These are phyloP conservation scores for Aplidium turbinatum DNA, from an alignment of 23 tunicate genomes.

Conservation along the genomic window DNA sequence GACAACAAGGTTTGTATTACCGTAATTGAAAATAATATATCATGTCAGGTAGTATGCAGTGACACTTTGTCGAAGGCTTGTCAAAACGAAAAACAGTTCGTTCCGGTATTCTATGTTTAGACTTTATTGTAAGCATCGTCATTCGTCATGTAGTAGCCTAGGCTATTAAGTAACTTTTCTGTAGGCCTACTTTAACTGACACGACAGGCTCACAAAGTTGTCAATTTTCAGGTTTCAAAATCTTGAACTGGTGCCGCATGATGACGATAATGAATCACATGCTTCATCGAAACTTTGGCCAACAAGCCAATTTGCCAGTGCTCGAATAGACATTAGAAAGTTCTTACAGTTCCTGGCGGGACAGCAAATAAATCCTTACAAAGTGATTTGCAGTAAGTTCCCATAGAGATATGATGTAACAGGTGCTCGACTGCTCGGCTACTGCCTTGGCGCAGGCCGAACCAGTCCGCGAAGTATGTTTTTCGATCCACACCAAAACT, in stretches of 20 bases:
- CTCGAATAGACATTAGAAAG: conserved; percentile 74
- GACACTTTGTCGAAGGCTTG: too few species aligned
- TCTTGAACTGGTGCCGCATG: conserved; percentile 45
- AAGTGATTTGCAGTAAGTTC: conserved; percentile 91
- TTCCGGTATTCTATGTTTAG: too few species aligned
- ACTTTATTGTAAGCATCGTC: too few species aligned
- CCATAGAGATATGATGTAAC: too few species aligned
- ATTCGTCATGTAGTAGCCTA: too few species aligned
- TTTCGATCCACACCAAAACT: too few species aligned
- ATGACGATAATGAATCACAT: conserved; percentile 31
- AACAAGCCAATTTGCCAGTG: conserved; percentile 63
- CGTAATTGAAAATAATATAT: background rate
- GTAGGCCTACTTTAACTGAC: background rate
- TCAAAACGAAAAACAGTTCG: too few species aligned
- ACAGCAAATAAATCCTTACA: conserved; percentile 84
- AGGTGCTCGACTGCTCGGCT: too few species aligned
- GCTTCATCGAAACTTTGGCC: conserved; percentile 65
- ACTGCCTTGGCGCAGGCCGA: too few species aligned
- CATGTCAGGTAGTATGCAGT: too few species aligned
- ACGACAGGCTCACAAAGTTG: background rate
- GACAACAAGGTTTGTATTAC: conserved; percentile 45
- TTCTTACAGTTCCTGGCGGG: conserved; percentile 80
- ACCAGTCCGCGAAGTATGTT: too few species aligned
- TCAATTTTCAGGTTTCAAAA: conserved; percentile 53
- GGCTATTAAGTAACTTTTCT: too few species aligned